Evolutionary conservation across 2,888 invertebrate species (phyloP).

Genomic region (Polydrusus cervinus): DNA sequence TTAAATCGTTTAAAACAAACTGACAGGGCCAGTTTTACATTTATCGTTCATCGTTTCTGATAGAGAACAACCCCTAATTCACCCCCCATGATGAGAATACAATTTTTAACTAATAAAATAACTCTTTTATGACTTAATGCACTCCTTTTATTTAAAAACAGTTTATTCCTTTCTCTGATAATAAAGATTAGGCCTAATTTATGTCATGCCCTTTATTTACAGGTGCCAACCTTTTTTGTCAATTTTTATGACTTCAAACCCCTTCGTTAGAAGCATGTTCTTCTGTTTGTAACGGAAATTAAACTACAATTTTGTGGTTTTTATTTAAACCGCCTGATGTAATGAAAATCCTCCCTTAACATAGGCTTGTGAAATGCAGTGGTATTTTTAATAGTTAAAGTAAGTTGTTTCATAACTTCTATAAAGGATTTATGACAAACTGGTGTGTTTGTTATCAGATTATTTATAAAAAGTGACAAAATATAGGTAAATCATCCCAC

Average conservation of each 20-base stretch:
- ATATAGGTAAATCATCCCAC: too few species aligned
- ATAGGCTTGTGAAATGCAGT: too few species aligned
- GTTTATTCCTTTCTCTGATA: neutral
- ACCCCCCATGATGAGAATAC: neutral
- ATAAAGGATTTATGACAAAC: too few species aligned
- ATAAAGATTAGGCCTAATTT: slow-evolving; percentile 1
- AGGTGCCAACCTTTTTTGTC: neutral
- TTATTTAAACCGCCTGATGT: too few species aligned
- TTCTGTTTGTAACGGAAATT: neutral
- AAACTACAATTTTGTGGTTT: too few species aligned
- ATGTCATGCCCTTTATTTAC: neutral
- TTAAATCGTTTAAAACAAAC: neutral
- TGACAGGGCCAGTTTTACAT: neutral
- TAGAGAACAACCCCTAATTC: neutral
- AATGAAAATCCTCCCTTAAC: too few species aligned
- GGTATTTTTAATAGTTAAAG: too few species aligned
- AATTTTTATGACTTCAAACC: neutral
- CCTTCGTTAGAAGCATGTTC: neutral
- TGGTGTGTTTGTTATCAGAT: too few species aligned
- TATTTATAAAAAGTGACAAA: too few species aligned
- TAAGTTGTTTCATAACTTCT: too few species aligned
- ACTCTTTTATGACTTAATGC: neutral
- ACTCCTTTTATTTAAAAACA: neutral
- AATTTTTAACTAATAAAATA: neutral
- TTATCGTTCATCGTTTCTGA: neutral